Evolutionary conservation across 1,140 invertebrate species (phyloP).

Genomic region (Micrasema longulum): DNA sequence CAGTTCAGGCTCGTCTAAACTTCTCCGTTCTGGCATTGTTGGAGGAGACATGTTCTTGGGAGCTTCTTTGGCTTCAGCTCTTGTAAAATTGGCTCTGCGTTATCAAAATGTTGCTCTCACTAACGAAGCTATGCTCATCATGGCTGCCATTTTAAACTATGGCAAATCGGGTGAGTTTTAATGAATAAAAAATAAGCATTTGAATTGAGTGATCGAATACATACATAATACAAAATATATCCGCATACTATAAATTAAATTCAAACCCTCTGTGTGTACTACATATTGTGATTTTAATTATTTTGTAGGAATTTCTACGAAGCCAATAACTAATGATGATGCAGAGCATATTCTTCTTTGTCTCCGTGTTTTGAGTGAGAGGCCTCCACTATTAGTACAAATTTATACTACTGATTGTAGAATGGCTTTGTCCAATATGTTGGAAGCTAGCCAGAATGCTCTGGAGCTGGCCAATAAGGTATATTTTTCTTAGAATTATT

Average conservation of each 20-base stretch:
- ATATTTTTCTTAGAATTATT: no score
- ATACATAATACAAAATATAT: no score
- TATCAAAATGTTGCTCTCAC: slow-evolving; percentile 67
- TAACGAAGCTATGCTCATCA: slow-evolving; percentile 69
- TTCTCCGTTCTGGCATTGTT: slow-evolving; percentile 88
- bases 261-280: not conserved
- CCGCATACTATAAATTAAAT: no score
- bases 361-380: slow-evolving; percentile 82
- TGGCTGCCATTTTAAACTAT: slow-evolving; percentile 80
- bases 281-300: slow-evolving; percentile 26
- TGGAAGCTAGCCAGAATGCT: slow-evolving; percentile 68
- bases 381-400: slow-evolving; percentile 75
- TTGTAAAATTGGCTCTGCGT: slow-evolving; percentile 89
- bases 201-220: no score
- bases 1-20: slow-evolving; percentile 53
- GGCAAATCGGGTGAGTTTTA: slow-evolving; percentile 73
- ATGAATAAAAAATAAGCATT: no score
- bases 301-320: slow-evolving; percentile 70
- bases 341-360: slow-evolving; percentile 91
- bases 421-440: slow-evolving; percentile 85
- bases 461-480: slow-evolving; percentile 51
- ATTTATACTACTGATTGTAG: slow-evolving; percentile 87
- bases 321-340: slow-evolving; percentile 95
- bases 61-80: slow-evolving; percentile 88
- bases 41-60: slow-evolving; percentile 97